Conservation (phyloP, 92 coral and sea anemone species). For the Porites divaricata region DNA sequence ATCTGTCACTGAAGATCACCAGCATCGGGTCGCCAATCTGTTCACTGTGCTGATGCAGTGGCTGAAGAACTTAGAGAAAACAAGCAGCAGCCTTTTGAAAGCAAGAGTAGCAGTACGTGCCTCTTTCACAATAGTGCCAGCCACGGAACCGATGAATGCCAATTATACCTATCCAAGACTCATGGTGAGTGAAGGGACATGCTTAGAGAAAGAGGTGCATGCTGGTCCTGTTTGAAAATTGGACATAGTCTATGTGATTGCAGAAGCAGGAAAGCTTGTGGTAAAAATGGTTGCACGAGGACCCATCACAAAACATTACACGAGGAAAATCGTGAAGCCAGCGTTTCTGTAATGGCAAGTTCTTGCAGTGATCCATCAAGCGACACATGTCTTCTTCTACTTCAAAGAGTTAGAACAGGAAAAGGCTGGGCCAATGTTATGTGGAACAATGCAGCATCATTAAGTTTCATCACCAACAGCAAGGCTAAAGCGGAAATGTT, state of each 20-base stretch:
- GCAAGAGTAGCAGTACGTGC: background rate
- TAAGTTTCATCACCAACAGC: constrained; percentile 47
- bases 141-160: constrained; percentile 51
- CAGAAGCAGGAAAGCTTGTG: constrained; percentile 39
- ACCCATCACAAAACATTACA: constrained; percentile 50
- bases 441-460: constrained; percentile 57
- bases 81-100: too few relatives aligned
- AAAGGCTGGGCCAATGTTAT: constrained; percentile 39
- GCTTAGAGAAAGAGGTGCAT: constrained; percentile 45
- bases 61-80: too few relatives aligned
- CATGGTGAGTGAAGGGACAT: constrained; percentile 15
- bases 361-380: background rate
- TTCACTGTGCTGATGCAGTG: too few relatives aligned
- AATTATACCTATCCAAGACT: constrained; percentile 31
- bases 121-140: constrained; percentile 30
- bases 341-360: constrained; percentile 23
- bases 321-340: constrained; percentile 9
- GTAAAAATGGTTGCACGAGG: constrained; percentile 35
- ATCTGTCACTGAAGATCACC: too few relatives aligned
- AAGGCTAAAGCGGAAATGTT: constrained; percentile 46
- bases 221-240: constrained; percentile 56
- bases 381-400: constrained; percentile 44
- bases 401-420: constrained; percentile 42
- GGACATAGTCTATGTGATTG: constrained; percentile 53
- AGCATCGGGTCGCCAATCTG: too few relatives aligned